These are phyloP conservation scores for Archips xylosteana DNA, from an alignment of 2,888 invertebrate species.

Conservation along the genomic window DNA sequence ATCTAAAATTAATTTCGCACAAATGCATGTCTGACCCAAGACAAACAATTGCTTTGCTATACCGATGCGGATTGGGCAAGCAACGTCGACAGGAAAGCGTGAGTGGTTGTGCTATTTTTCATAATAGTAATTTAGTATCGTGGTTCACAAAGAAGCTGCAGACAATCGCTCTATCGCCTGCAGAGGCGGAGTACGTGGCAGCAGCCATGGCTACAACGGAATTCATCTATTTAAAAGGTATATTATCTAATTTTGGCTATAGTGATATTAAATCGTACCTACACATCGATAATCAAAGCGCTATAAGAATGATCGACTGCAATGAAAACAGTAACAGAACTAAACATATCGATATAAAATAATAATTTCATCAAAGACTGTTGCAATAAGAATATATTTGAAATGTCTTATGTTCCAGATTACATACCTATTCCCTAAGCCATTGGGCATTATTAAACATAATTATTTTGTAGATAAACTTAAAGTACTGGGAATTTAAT, in stretches of 20 bases:
- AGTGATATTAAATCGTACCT: neutral
- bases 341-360: neutral
- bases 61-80: neutral
- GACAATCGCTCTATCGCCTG: neutral
- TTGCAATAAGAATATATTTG: neutral
- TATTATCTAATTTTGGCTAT: neutral
- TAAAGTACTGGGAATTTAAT: neutral
- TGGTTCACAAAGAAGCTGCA: slow-evolving; percentile 9
- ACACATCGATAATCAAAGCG: neutral
- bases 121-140: slow-evolving; percentile 13
- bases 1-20: neutral
- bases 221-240: neutral
- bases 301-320: neutral
- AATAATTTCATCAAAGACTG: neutral
- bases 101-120: slow-evolving; percentile 3
- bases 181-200: slow-evolving; percentile 8
- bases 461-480: neutral
- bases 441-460: neutral
- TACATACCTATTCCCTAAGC: neutral
- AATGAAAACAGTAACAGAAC: neutral
- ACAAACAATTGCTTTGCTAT: neutral
- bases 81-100: neutral
- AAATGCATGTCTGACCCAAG: neutral
- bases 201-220: neutral
- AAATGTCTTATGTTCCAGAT: neutral